Base-by-base conservation (phyloP, 2,888 invertebrate genomes). In the Branchinecta sandiegonensis region DNA sequence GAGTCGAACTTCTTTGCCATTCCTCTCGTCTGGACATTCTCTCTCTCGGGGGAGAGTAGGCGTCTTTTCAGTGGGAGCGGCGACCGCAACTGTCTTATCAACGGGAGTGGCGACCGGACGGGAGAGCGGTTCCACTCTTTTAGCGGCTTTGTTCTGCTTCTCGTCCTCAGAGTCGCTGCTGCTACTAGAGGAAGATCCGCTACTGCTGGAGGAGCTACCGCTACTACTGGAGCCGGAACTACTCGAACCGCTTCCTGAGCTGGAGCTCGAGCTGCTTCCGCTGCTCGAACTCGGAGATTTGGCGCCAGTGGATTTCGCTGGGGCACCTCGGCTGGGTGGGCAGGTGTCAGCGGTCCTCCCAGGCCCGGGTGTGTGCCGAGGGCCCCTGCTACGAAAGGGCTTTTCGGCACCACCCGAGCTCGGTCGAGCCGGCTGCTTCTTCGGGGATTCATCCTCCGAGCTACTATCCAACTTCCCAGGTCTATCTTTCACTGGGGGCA, bases 351-450 rank as follows among this genome's bases (percentile, higher is more conserved):
- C 72, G 23, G 63, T 56, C 63, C 63, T 56, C 63, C 63, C 63
- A 56, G 63, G 63, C 23, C 23, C 23, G 23, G 63, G 63, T 23
- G 63, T 56, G 63, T 56, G 69, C 69, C 69, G 69, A 82, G 84
- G 82, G 81, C 82, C 86, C 85, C 85, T 86, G 85, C 85, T 85
- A 83, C 86, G 86, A 86, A 86, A 86, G 85, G 86, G 85, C 85
- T 85, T 84, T 82, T 85, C 85, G 80, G 84, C 68, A 66, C 46
- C 65, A 14, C 66, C 66, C 17, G 66, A 63, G 17, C 46, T 13
- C 17, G 66, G 23, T 17, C 66, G 46, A 14, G 47, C 46, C 47
- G 66, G 47, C 47, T 66, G 66, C 37, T 37, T 66, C 47, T 66
- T 66, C 6, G 47, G 13, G n/a, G 66, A 47, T 14, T 66, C 47